Base-by-base conservation (phyloP, 2,888 invertebrate genomes). In the Aromia moschata region DNA sequence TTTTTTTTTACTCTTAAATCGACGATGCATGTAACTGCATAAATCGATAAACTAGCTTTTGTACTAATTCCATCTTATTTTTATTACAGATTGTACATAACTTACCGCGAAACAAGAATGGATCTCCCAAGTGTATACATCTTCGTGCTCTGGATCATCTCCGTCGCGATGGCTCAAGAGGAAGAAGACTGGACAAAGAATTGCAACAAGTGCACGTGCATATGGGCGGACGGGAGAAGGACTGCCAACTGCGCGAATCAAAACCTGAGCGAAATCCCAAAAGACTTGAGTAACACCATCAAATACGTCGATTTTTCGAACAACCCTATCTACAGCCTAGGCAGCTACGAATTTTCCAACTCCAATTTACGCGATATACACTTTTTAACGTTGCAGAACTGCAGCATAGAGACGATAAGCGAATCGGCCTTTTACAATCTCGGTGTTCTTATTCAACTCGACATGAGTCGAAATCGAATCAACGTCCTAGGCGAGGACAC, bases 161-260 rank as follows among this genome's bases (percentile, higher is more conserved):
- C 60, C 44, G n/a, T n/a, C n/a, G 75, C 80, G 7, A 74, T 80
- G 40, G 81, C 87, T 79, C 83, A 85, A 51, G 83, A 82, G 18
- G 83, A 85, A 51, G 83, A 82, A 20, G 84, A 85, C 75, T 91
- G 90, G 78, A 85, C 87, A 7, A 71, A 71, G 51, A 70, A 79
- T 38, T 81, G 81, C 70, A 77, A 83, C 64, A 83, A 83, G 56
- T 95, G 95, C 82, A 87, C 88, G 74, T 95, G 95, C 78, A 88
- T 89, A 65, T 95, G 95, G 94, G 88, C 88, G 18, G 89, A 89
- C 59, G 94, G 94, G 3, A 92, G 90, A 78, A 93, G 91, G 77
- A 88, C 89, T 15, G 94, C 93, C 1, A 91, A 93, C 69, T 96
- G 96, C 78, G 86, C 86, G 30, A 72, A 71, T 47, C 69, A 71